phyloP scores from a whole-genome alignment of 2,888 invertebrate genomes.

The Metallyticus violacea region DNA sequence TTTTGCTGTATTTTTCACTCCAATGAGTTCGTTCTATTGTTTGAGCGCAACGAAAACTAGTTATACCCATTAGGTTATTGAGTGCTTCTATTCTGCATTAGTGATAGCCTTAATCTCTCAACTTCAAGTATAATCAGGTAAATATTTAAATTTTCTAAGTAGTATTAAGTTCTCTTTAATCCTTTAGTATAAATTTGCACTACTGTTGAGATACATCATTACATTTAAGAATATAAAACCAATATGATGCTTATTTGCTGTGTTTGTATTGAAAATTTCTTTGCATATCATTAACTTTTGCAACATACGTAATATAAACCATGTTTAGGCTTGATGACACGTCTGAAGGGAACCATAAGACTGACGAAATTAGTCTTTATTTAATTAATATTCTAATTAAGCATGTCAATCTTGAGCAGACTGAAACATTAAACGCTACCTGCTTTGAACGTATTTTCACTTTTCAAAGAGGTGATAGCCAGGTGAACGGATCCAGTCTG shows the following conservation, averaged over 20 bases:
- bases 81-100: background rate
- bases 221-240: background rate
- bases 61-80: no score
- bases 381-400: no score
- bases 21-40: background rate
- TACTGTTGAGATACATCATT: background rate
- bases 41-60: background rate
- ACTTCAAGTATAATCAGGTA: background rate
- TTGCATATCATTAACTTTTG: no score
- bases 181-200: background rate
- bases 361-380: no score
- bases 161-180: background rate
- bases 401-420: no score
- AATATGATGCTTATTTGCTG: background rate
- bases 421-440: background rate
- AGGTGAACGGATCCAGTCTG: background rate
- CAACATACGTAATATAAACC: no score
- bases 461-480: background rate
- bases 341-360: no score
- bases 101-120: background rate
- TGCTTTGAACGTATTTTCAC: background rate
- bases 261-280: background rate
- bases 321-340: no score
- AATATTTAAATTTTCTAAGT: background rate
- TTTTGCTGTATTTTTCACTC: background rate